Base-by-base conservation (phyloP, 2,113 vertebrate species). In the Tamias sibiricus region DNA sequence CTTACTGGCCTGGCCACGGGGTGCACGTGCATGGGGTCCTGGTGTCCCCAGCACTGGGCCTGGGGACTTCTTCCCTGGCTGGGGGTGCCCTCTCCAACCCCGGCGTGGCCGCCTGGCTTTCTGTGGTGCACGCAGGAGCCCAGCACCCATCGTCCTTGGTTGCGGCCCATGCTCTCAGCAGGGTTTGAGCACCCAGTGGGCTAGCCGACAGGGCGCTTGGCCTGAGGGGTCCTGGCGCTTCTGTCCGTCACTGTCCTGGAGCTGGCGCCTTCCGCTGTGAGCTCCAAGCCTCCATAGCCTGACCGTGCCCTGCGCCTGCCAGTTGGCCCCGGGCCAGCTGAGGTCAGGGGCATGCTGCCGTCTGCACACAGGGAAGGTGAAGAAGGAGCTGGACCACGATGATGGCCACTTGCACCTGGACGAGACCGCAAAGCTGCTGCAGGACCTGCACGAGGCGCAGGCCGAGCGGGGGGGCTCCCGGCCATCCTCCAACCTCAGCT, bases 401-500 rank as follows among this genome's bases (percentile, higher is more conserved):
- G 99, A 99, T 8, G 96, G 98, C 90, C 99, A 99, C 91, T 98
- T 99, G 96, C 99, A 99, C 96, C 99, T 99, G 98, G 99, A 99
- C 0, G 99, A 99, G 68, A 98, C 99, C 14, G 98, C 99, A 8
- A 99, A 99, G 97, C 98, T 99, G 35, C 98, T 99, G 64, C 99
- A 99, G 98, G 99, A 99, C 96, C 99, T 99, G 95, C 99, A 99
- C 64, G 99, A 99, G 47, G 99, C 99, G 2, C 99, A 99, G 97
- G 99, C 99, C 0, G 99, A 99, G 80, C 98, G 99, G 47, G 99
- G 99, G 10, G 99, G 99, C 93, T 99, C 99, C 64, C 99, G 99
- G 93, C 99, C 99, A 0, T 99, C 99, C 0, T 99, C 99, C 79
- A 99, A 99, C 96, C 98, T 99, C 97, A 99, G 99, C 92, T 99